These are phyloP conservation scores for Salticus scenicus DNA, from an alignment of 2,888 invertebrate genomes.

Conservation along the genomic window DNA sequence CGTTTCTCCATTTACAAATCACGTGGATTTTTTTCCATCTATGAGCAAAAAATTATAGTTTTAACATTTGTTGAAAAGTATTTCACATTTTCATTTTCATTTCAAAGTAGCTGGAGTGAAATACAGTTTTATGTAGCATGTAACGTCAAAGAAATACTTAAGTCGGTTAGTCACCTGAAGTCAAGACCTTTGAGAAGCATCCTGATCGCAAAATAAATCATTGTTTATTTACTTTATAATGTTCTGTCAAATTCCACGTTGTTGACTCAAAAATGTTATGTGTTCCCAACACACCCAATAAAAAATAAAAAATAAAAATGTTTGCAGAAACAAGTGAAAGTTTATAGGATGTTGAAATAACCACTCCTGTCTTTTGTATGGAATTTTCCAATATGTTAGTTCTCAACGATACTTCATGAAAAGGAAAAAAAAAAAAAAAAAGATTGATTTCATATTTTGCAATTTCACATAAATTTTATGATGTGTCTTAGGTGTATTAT, in stretches of 20 bases:
- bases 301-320: constrained; percentile 41
- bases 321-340: constrained; percentile 43
- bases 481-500: constrained; percentile 4
- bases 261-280: background rate
- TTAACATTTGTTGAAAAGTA: too few relatives aligned
- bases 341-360: constrained; percentile 23
- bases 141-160: too few relatives aligned
- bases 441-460: constrained; percentile 53
- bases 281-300: constrained; percentile 43
- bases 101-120: too few relatives aligned
- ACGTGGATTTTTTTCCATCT: too few relatives aligned
- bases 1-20: too few relatives aligned
- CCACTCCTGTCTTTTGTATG: constrained; percentile 30
- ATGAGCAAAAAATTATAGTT: too few relatives aligned
- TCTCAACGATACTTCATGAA: background rate
- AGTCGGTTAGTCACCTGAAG: too few relatives aligned
- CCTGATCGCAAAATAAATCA: constrained; percentile 40
- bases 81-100: too few relatives aligned
- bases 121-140: too few relatives aligned
- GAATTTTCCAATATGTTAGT: constrained; percentile 26
- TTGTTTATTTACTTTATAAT: constrained; percentile 12
- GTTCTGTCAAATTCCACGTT: constrained; percentile 19
- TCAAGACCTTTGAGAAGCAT: constrained; percentile 28
- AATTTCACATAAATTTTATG: constrained; percentile 45
- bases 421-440: background rate